Evolutionary conservation across 2,797 vertebrate genomes (phyloP), one percentile per base, ranked within the genome.

Genomic region (Alectoris magna): DNA sequence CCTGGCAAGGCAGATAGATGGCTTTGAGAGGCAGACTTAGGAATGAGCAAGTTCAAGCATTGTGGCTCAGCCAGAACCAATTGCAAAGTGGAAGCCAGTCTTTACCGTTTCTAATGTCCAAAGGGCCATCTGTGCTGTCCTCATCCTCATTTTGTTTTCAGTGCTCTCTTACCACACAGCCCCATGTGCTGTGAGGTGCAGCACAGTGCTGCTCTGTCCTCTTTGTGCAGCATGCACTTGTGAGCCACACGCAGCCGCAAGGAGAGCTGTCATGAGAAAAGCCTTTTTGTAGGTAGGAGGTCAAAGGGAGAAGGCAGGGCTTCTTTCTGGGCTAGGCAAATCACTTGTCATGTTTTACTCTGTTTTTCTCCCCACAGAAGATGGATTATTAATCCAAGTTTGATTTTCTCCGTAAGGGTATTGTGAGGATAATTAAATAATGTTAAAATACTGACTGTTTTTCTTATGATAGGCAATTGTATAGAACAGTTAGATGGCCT

Each of bases 211-310:
- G 46, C 29, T 48, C 83, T 22, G 26, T 72, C 43, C 29, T 26
- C 36, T 26, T 11, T 1, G 2, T 13, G 10, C 71, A 48, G 29
- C 0, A 0, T 10, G 8, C 22, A 0, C 11, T 38, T 5, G 5
- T 10, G 22, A 18, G 19, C 15, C 29, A 1, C 9, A 4, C 14
- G 34, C 14, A 23, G 26, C 27, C 27, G 36, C 3, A 49, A 2
- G 10, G 31, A 14, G 27, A 14, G 19, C 31, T 36, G 19, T 18
- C 1, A 0, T 2, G 77, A 43, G 63, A n/a, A 2, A 7, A 69
- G 21, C 18, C 36, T 21, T 53, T 15, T 66, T 11, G 1, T 14
- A 41, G 19, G 11, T 8, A 19, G 5, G 2, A 78, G 34, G 43
- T 2, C 59, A 55, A 66, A 66, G 16, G 31, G 44, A 18, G 53